Evolutionary conservation across 2,888 invertebrate species (phyloP).

Genomic region (Chouioia cunea): DNA sequence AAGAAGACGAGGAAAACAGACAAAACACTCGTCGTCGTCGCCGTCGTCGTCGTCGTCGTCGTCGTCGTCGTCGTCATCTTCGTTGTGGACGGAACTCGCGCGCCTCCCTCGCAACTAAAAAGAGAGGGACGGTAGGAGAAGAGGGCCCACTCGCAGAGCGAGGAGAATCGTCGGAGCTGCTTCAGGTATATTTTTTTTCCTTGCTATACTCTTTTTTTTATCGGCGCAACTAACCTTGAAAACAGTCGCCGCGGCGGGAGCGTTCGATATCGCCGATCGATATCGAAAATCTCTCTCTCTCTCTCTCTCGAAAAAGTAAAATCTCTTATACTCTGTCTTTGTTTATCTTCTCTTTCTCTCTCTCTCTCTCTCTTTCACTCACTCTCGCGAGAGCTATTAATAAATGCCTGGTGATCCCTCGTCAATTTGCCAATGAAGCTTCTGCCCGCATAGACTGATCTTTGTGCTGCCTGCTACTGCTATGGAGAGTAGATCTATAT

Average conservation of each 20-base stretch:
- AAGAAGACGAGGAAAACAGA: neutral
- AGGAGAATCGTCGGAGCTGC: slow-evolving; percentile 39
- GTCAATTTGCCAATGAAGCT: too few species aligned
- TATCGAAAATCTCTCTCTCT: neutral
- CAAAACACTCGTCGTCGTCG: neutral
- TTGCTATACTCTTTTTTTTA: neutral
- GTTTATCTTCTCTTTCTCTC: neutral
- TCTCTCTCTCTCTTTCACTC: slow-evolving; percentile 38
- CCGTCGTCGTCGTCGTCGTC: slow-evolving; percentile 12
- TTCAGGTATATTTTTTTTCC: slow-evolving; percentile 41
- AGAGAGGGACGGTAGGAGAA: slow-evolving; percentile 10
- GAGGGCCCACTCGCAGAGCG: slow-evolving; percentile 42
- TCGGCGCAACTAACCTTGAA: too few species aligned
- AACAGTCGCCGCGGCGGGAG: too few species aligned
- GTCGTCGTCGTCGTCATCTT: neutral
- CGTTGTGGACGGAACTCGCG: neutral
- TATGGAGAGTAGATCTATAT: too few species aligned
- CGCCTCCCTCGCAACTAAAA: slow-evolving; percentile 13
- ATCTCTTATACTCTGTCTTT: neutral
- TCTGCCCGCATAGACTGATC: too few species aligned
- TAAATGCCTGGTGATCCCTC: too few species aligned
- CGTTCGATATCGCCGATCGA: too few species aligned
- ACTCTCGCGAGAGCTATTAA: slow-evolving; percentile 12
- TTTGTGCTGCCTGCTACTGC: too few species aligned
- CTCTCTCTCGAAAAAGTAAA: neutral